Base-by-base conservation (phyloP, 2,888 invertebrate species). In the Ametastegia equiseti region DNA sequence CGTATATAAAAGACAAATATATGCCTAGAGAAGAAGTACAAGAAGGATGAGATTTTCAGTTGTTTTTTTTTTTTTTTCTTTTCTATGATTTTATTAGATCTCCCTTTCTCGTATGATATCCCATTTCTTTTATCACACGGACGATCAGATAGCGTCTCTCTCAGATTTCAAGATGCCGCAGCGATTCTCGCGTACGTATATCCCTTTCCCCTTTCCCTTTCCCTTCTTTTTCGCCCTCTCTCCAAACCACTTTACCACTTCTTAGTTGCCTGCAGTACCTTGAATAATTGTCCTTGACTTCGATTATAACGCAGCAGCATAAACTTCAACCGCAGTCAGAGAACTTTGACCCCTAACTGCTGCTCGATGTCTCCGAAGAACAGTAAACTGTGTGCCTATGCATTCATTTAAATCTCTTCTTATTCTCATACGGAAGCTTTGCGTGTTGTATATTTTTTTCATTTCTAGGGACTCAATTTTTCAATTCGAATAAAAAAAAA, bases 241-340 rank as follows among this genome's bases (percentile, higher is more conserved):
- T 33, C 1, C 27, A 67, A 7, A 30, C n/a, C 39, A 6, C 71
- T 47, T n/a, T n/a, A n/a, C n/a, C n/a, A n/a, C 27, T 71, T 71
- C 71, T 45, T n/a, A 36, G n/a, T 1, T 5, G n/a, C 65, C 9
- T 19, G 39, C 39, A 27, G 47, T 47, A 71, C 71, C 71, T 71
- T 71, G 71, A 71, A 67, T 67, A 71, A 75, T 75, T 50, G 75
- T 75, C 75, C 75, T 75, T 75, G 75, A 75, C 75, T 75, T 33
- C 54, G 75, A 75, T 75, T 54, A 75, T 75, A 54, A 75, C 23
- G 27, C 67, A 19, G 19, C 67, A 65, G 60, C 30, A n/a, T n/a
- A n/a, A n/a, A n/a, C 11, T 45, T 45, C 6, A 45, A 57, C 7
- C 45, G 45, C 57, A 67, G 27, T 47, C 39, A 47, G 33, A 73